phyloP scores from a whole-genome alignment of 35 echinoderm and acorn worm species.

The Eucidaris tribuloides region DNA sequence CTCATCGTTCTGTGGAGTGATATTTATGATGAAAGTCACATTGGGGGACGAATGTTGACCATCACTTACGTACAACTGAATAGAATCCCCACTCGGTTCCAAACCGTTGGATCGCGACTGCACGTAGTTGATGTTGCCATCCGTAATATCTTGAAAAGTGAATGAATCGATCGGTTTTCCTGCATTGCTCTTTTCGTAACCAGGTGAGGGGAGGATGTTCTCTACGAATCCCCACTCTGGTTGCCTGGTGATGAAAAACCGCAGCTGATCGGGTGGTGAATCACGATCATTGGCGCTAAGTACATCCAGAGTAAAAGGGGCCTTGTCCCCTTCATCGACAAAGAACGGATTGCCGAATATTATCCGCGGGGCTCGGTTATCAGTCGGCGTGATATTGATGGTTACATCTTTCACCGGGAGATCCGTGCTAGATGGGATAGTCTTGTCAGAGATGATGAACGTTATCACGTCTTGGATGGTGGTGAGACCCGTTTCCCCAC shows the following conservation, averaged over 20 bases:
- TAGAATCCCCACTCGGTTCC: conserved; percentile 77
- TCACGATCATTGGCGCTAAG: conserved; percentile 83
- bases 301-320: conserved; percentile 65
- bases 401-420: conserved; percentile 74
- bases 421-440: conserved; percentile 63
- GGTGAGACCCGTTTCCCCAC: conserved; percentile 79
- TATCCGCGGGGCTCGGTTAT: conserved; percentile 79
- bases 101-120: conserved; percentile 57
- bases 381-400: conserved; percentile 58
- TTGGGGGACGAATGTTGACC: conserved; percentile 67
- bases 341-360: conserved; percentile 90
- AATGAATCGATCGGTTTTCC: conserved; percentile 77
- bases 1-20: conserved; percentile 84
- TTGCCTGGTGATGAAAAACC: conserved; percentile 62
- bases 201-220: conserved; percentile 64
- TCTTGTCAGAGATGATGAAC: conserved; percentile 88
- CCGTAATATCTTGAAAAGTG: conserved; percentile 55
- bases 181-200: conserved; percentile 93
- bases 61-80: conserved; percentile 80
- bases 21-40: conserved; percentile 76
- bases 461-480: conserved; percentile 62
- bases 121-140: conserved; percentile 94
- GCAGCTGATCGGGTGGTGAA: conserved; percentile 51
- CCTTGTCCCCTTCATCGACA: conserved; percentile 83
- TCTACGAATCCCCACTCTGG: conserved; percentile 86